A percentile compares a stretch with the other conserved stretches of the same genome.
Conservation (phyloP, 2,888 invertebrate genomes). For the Meghimatium bilineatum region DNA sequence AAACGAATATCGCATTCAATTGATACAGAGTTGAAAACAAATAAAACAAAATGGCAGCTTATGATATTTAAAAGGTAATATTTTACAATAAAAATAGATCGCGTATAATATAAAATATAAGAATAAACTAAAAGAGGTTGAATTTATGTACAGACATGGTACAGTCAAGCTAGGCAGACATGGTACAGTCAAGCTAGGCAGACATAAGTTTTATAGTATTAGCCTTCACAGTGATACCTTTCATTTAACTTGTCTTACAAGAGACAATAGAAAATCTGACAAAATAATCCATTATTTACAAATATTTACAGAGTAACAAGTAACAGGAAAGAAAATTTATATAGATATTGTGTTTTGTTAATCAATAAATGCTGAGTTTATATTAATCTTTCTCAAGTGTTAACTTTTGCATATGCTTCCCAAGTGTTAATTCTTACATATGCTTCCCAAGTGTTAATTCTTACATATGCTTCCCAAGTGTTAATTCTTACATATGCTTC, state of each 20-base stretch:
- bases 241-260: neutral
- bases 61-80: neutral
- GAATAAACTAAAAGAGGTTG: too few relatives aligned
- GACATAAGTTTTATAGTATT: neutral
- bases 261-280: neutral
- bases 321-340: neutral
- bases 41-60: neutral
- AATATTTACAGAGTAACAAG: constrained; percentile 2
- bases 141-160: too few relatives aligned
- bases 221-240: neutral
- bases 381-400: too few relatives aligned
- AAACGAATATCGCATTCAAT: too few relatives aligned
- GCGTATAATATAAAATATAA: too few relatives aligned
- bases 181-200: too few relatives aligned
- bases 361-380: neutral
- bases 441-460: neutral
- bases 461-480: too few relatives aligned
- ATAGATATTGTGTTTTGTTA: neutral
- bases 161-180: neutral
- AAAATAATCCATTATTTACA: constrained; percentile 4
- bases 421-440: neutral
- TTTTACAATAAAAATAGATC: neutral
- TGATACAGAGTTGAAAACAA: neutral
- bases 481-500: too few relatives aligned
- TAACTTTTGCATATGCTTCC: neutral